These are phyloP conservation scores for Alviniconcha marisindica DNA, from an alignment of 1,140 invertebrate species.

Conservation along the genomic window DNA sequence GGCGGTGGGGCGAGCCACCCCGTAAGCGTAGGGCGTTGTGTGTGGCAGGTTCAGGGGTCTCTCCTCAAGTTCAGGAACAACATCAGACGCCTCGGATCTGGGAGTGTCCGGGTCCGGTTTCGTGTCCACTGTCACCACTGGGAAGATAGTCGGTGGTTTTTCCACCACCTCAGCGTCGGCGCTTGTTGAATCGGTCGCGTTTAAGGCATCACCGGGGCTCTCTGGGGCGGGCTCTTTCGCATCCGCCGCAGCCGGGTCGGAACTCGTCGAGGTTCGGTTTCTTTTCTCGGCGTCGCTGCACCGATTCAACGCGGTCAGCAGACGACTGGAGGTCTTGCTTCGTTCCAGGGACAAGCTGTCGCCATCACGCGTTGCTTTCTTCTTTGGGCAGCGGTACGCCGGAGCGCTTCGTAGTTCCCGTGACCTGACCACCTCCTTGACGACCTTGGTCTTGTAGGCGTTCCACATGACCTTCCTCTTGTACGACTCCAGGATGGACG, in stretches of 20 bases:
- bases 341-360: neutral
- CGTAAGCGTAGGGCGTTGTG: neutral
- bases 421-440: constrained; percentile 38
- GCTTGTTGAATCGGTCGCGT: too few species aligned
- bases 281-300: constrained; percentile 6
- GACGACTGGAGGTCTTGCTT: constrained; percentile 35
- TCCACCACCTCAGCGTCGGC: too few species aligned
- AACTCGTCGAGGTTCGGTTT: too few species aligned
- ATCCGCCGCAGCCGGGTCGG: too few species aligned
- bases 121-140: constrained; percentile 6
- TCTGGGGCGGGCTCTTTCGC: too few species aligned
- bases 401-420: constrained; percentile 30
- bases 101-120: neutral
- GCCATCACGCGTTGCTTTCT: neutral
- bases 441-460: constrained; percentile 49
- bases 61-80: too few species aligned
- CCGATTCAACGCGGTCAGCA: constrained; percentile 15
- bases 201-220: too few species aligned
- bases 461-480: constrained; percentile 50
- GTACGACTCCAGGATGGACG: constrained; percentile 52
- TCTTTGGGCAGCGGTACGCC: neutral
- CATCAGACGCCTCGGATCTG: neutral
- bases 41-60: too few species aligned
- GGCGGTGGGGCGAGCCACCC: neutral
- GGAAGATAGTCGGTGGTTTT: constrained; percentile 8